Evolutionary conservation across 2,113 vertebrate genomes (phyloP).

Genomic region (Elachura formosa): DNA sequence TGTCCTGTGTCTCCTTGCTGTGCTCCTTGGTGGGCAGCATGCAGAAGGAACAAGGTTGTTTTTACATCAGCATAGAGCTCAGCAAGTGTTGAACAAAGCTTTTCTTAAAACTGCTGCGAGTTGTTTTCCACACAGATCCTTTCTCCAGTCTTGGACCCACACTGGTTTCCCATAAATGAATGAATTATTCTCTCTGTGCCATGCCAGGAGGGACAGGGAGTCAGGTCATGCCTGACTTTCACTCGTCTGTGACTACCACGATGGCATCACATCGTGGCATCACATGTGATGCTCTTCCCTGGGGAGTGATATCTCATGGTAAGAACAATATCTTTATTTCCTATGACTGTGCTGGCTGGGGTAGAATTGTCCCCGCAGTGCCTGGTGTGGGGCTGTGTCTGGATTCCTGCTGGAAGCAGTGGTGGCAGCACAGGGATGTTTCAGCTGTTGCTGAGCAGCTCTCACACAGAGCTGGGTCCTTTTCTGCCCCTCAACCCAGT

Average conservation of each 20-base stretch:
- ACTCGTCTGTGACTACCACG: not conserved
- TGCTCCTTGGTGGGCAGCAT: not conserved
- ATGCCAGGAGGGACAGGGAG: fast-evolving
- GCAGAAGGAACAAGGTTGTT: not conserved
- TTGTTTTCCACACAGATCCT: not conserved
- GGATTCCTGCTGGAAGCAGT: not conserved
- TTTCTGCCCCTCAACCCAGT: not conserved
- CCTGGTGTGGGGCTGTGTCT: not conserved
- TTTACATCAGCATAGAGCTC: not conserved
- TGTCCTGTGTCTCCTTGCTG: not conserved
- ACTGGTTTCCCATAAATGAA: not conserved
- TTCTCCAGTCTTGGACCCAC: not conserved
- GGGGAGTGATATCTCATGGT: fast-evolving
- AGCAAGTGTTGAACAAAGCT: not conserved
- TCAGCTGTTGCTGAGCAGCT: not conserved
- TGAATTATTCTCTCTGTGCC: not conserved
- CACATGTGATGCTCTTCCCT: too few relatives aligned
- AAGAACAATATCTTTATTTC: fast-evolving
- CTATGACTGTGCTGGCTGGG: not conserved
- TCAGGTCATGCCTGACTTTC: not conserved
- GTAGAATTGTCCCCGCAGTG: not conserved
- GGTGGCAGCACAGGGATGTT: not conserved
- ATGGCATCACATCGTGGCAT: too few relatives aligned
- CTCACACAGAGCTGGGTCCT: not conserved
- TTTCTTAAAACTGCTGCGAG: not conserved